A percentile compares a stretch with the other conserved stretches of the same genome.
These are phyloP conservation scores for Phorcus lineatus DNA, from an alignment of 2,888 invertebrate species.

Conservation along the genomic window DNA sequence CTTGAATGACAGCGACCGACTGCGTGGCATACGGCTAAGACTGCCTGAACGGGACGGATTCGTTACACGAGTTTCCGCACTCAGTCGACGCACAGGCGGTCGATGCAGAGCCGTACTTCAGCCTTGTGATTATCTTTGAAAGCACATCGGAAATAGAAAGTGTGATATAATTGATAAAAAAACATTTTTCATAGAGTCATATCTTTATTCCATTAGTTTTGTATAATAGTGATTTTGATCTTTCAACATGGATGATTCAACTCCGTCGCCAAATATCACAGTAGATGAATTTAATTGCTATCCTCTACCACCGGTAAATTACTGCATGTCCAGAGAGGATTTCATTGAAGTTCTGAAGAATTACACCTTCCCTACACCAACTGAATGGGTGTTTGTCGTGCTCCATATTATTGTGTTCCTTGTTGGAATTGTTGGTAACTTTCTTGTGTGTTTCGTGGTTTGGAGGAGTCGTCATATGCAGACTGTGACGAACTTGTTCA, in stretches of 20 bases:
- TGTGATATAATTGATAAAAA: too few species aligned
- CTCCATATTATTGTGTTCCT: conserved; percentile 87
- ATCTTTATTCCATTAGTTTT: too few species aligned
- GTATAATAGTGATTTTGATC: too few species aligned
- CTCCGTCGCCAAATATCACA: background rate
- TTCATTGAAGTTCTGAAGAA: conserved; percentile 48
- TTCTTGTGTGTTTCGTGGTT: conserved; percentile 91
- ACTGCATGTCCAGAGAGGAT: conserved; percentile 19
- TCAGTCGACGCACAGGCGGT: too few species aligned
- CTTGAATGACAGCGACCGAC: too few species aligned
- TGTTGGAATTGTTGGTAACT: conserved; percentile 90
- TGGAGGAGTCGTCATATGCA: conserved; percentile 91
- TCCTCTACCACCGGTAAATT: background rate
- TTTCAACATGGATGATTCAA: background rate
- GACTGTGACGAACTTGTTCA: conserved; percentile 94
- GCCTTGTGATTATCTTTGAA: too few species aligned
- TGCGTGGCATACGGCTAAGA: too few species aligned
- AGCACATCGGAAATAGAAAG: too few species aligned
- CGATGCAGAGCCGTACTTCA: too few species aligned
- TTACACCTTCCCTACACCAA: conserved; percentile 71
- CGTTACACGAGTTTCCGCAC: too few species aligned
- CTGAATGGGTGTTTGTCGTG: conserved; percentile 87
- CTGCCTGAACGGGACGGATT: too few species aligned
- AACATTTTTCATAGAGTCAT: too few species aligned
- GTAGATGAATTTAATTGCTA: background rate